Conservation (phyloP, 2,888 invertebrate genomes). For the Seira ritae region DNA sequence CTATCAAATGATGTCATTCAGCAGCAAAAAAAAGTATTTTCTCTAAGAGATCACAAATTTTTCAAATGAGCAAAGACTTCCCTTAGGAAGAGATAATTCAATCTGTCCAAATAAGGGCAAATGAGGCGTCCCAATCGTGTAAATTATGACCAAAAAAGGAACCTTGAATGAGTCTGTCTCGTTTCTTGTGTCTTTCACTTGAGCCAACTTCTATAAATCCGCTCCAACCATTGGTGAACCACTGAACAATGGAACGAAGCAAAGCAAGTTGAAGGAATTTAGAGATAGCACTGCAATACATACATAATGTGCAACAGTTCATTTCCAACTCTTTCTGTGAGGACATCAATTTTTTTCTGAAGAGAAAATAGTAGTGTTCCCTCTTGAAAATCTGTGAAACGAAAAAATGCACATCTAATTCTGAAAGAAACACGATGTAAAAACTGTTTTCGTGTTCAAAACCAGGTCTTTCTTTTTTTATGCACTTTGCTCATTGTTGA, state of each 20-base stretch:
- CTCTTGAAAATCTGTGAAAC: neutral
- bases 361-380: neutral
- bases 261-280: neutral
- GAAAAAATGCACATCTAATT: neutral
- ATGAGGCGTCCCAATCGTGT: conserved; percentile 71
- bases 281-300: neutral
- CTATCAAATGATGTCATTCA: conserved; percentile 62
- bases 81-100: conserved; percentile 67
- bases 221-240: conserved; percentile 14
- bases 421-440: conserved; percentile 1
- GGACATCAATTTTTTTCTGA: neutral
- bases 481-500: neutral
- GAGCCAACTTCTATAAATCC: conserved; percentile 13
- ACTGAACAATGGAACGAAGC: neutral
- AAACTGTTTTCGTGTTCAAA: neutral
- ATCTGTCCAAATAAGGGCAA: conserved; percentile 70
- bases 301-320: too few species aligned
- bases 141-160: conserved; percentile 72
- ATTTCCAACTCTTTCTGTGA: neutral
- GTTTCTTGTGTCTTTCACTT: conserved; percentile 17
- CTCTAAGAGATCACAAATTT: conserved; percentile 48
- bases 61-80: conserved; percentile 60
- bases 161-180: conserved; percentile 60
- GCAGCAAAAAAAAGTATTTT: conserved; percentile 39
- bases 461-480: neutral